These are phyloP conservation scores for Agriopis marginaria DNA, from an alignment of 2,888 invertebrate species.

Conservation along the genomic window DNA sequence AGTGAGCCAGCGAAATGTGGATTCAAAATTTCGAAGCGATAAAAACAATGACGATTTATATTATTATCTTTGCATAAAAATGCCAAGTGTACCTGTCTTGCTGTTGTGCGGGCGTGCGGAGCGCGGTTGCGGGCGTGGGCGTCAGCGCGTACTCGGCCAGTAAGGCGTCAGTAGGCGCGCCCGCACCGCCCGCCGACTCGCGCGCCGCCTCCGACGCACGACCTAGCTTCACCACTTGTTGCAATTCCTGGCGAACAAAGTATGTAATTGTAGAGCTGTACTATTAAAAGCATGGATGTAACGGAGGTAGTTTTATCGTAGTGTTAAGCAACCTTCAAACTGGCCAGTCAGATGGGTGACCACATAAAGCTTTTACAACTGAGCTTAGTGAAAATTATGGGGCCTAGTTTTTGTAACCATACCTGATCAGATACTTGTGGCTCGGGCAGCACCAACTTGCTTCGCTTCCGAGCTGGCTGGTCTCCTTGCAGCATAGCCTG, in stretches of 20 bases:
- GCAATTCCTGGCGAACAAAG: constrained; percentile 88
- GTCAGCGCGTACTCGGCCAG: constrained; percentile 96
- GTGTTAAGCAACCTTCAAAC: no score
- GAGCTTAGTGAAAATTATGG: no score
- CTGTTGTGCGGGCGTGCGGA: constrained; percentile 93
- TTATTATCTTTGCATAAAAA: no score
- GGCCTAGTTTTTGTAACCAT: background rate
- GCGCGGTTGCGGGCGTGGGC: constrained; percentile 89
- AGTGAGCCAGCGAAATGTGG: no score
- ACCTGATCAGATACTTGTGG: constrained; percentile 98
- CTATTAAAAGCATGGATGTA: no score
- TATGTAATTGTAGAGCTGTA: background rate
- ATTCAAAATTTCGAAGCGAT: no score
- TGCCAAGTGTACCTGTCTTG: constrained; percentile 88
- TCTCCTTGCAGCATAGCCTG: constrained; percentile 94
- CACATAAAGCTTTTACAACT: no score
- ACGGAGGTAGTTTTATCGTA: no score
- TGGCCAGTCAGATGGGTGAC: no score
- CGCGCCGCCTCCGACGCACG: constrained; percentile 96
- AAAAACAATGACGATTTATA: no score
- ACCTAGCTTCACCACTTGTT: constrained; percentile 97
- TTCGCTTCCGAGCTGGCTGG: constrained; percentile 96
- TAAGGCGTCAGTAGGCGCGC: constrained; percentile 94
- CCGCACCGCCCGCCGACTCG: constrained; percentile 91
- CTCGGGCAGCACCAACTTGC: constrained; percentile 97